Evolutionary conservation across 2,797 vertebrate genomes (phyloP), one percentile per base, ranked within the genome.

Genomic region (Clamator glandarius): DNA sequence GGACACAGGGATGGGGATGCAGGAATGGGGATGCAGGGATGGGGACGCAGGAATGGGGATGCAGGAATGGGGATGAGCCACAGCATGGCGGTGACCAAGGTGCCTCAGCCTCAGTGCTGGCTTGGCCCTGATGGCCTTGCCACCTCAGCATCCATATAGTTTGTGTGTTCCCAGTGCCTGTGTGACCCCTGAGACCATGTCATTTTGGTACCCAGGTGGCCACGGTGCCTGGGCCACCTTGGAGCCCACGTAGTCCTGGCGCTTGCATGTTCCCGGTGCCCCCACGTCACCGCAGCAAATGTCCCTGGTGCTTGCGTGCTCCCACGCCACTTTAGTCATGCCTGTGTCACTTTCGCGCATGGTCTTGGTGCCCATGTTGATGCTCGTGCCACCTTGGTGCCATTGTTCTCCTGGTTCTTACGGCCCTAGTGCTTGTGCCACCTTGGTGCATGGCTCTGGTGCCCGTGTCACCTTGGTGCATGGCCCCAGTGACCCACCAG

Each of bases 241-340:
- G 21, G 73, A 8, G 25, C 28, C 46, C 39, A 18, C 5, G 26
- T 28, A 28, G 31, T 31, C 31, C 35, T 14, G n/a, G 21, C 12
- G 8, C 11, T 15, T 3, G 7, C 15, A 3, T 20, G n/a, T 11
- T 75, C 39, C 39, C 12, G 42, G 41, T 15, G 41, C 41, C 41
- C 6, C 41, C 5, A 0, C 12, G 72, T 61, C 77, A 54, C 61
- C 39, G 48, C 2, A 21, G 12, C 1, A 8, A 0, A 0, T 17
- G 26, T 12, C 52, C 35, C 35, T 35, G 35, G 35, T 35, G 35
- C 35, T 35, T 9, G 35, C 35, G 35, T 35, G 35, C 35, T 35
- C n/a, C 35, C 35, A 35, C 35, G 35, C 35, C 35, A 35, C 35
- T 35, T 35, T 35, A 35, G 35, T 35, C 35, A 26, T 42, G 63